Percentiles rank a stretch among this genome's conserved stretches.
phyloP scores from a whole-genome alignment of 1,140 invertebrate genomes.

The Plodia interpunctella region DNA sequence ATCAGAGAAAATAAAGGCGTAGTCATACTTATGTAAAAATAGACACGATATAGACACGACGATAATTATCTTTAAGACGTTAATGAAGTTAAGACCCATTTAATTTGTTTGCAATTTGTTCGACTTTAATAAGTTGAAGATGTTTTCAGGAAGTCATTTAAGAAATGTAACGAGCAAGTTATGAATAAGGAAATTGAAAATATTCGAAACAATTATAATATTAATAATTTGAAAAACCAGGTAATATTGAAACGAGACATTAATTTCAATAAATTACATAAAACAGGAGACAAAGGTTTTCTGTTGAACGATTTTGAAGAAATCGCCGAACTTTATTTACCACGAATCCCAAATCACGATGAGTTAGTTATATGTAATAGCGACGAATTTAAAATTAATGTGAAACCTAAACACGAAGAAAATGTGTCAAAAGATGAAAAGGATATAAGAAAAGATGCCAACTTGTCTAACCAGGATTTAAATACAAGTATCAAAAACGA shows the following conservation, averaged over 20 bases:
- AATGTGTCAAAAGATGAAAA: conserved; percentile 1
- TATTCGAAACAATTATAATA: conserved; percentile 34
- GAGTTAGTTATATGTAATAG: conserved; percentile 42
- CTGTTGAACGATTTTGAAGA: conserved; percentile 1
- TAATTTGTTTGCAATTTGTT: no score
- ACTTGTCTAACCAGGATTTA: not conserved
- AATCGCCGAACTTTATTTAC: conserved; percentile 11
- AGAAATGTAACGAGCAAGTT: conserved; percentile 24
- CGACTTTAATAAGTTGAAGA: not conserved
- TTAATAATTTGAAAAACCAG: conserved; percentile 42
- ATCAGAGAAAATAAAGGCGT: no score
- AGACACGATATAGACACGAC: no score
- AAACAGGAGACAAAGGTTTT: not conserved
- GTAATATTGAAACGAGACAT: conserved; percentile 33
- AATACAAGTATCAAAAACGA: not conserved
- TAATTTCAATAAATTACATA: conserved; percentile 18
- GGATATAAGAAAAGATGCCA: not conserved
- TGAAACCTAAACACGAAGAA: conserved; percentile 17
- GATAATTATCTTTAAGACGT: no score
- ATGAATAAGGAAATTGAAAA: conserved; percentile 44
- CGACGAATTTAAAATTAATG: conserved; percentile 36
- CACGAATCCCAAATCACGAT: conserved; percentile 22
- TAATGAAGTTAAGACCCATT: no score
- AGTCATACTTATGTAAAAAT: no score
- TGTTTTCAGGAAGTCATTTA: conserved; percentile 32